Conservation (phyloP, 2,888 invertebrate species). For the Parnassius glacialis region DNA sequence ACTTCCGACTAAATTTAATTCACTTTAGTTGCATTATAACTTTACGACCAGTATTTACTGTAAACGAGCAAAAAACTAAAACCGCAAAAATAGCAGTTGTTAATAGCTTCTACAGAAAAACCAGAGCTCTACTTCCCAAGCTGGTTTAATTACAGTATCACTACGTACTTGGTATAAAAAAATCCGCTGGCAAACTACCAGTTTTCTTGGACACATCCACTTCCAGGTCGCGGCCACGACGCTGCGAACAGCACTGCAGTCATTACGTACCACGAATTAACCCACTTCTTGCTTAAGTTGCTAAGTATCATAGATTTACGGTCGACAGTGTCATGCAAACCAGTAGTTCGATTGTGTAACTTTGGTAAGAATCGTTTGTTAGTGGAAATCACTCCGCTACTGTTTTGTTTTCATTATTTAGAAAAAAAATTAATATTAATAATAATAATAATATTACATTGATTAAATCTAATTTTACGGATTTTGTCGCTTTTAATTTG, state of each 20-base stretch:
- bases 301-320: slow-evolving; percentile 46
- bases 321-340: neutral
- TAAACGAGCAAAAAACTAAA: no score
- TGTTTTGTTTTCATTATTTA: no score
- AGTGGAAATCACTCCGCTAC: no score
- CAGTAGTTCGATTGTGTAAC: no score
- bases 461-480: no score
- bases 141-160: slow-evolving; percentile 15
- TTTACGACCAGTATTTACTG: no score
- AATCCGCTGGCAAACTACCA: slow-evolving; percentile 17
- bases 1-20: no score
- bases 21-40: no score
- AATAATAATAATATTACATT: no score
- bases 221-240: slow-evolving; percentile 18
- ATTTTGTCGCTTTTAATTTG: no score
- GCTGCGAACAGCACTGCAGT: slow-evolving; percentile 19
- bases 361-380: no score
- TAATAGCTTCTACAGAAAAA: neutral
- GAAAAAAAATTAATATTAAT: no score
- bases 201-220: slow-evolving; percentile 10
- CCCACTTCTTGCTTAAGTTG: slow-evolving; percentile 31
- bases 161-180: slow-evolving; percentile 14
- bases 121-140: slow-evolving; percentile 4
- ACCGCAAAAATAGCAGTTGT: slow-evolving; percentile 24
- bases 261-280: slow-evolving; percentile 19